phyloP scores from a whole-genome alignment of 1,140 invertebrate genomes.

The Melanaphis sacchari region DNA sequence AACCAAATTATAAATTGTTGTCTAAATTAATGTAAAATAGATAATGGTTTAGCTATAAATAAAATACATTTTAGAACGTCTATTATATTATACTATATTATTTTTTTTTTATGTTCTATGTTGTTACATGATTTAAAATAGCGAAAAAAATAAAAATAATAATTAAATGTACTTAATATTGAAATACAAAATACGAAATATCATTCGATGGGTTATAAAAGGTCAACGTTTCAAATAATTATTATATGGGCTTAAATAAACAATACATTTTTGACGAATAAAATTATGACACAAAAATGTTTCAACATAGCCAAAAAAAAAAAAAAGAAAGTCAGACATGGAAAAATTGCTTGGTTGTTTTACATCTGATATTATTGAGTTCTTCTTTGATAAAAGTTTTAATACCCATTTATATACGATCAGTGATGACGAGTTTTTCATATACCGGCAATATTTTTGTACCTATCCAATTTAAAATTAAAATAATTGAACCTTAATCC shows the following conservation, averaged over 20 bases:
- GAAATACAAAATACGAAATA: neutral
- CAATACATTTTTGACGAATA: neutral
- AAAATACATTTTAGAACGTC: no score
- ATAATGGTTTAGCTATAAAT: no score
- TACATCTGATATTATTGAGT: neutral
- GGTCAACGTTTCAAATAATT: neutral
- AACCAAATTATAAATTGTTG: no score
- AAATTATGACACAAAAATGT: neutral
- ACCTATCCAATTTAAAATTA: conserved; percentile 29
- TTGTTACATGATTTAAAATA: no score
- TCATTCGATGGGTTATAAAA: neutral
- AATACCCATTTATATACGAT: neutral
- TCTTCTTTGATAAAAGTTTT: conserved; percentile 30
- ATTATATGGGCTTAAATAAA: neutral
- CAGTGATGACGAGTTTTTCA: neutral
- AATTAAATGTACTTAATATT: no score
- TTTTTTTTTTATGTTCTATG: no score
- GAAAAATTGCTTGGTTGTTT: neutral
- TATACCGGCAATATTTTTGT: conserved; percentile 5
- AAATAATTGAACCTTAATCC: neutral
- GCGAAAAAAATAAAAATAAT: no score
- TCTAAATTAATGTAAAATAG: no score
- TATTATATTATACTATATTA: no score
- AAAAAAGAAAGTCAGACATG: neutral
- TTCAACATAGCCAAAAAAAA: neutral